Evolutionary conservation across 1,140 invertebrate genomes (phyloP), one percentile per base, ranked within the genome.

Genomic region (Globodera rostochiensis): DNA sequence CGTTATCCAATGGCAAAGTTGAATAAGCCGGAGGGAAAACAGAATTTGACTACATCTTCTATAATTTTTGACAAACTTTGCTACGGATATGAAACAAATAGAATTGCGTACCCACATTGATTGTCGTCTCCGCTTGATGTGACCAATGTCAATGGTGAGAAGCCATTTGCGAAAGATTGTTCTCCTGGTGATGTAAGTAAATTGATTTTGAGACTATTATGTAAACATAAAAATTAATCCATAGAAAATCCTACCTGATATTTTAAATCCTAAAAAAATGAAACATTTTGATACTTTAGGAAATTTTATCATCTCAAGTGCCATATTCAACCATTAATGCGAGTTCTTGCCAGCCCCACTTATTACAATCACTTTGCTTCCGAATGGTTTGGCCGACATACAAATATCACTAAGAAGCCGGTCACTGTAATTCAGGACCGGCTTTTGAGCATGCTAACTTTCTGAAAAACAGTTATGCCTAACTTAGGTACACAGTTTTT

Each of bases 281-380:
- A 21, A 45, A 60, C 57, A 75, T 70, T 2, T 79, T 25, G 7
- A 70, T 70, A 13, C 69, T 70, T 70, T 53, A 71, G 21, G 47
- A 21, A 4, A 73, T 60, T 50, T 74, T 11, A 19, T 84, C 71
- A 36, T 66, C 71, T 15, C n/a, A 19, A 4, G 49, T 80, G 11
- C 21, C 13, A 11, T 80, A 19, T n/a, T 73, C 53, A 19, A 84
- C 82, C 6, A 90, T 82, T 19, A 86, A 86, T 19, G 87, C 67
- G 4, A 77, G 83, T 83, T 89, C 88, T 6, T 84, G 64, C 79
- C 87, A 89, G 81, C 88, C 45, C 88, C 86, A 8, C 84, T 84
- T 8, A 90, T 50, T 19, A 90, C 21, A 0, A 88, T 78, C 6
- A 84, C 69, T 60, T 82, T 83, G 21, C 88, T 86, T 25, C 87